These are phyloP conservation scores for Babylonia areolata DNA, from an alignment of 1,140 invertebrate genomes.

Conservation along the genomic window DNA sequence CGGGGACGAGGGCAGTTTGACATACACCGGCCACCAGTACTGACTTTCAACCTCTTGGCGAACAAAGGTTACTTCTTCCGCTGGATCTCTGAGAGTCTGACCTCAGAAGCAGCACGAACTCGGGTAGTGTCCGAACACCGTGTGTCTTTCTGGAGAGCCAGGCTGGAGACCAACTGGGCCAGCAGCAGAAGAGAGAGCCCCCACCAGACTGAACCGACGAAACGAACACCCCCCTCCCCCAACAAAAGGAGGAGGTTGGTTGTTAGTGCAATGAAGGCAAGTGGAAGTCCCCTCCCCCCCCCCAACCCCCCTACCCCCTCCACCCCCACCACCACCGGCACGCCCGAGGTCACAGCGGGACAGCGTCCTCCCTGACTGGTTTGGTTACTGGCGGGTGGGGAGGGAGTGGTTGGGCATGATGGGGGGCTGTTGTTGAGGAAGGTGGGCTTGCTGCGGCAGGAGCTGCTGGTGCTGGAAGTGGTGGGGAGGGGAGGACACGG, in stretches of 20 bases:
- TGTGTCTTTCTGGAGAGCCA: background rate
- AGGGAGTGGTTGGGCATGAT: background rate
- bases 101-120: background rate
- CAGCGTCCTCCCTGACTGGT: background rate
- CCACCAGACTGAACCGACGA: no score
- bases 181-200: background rate
- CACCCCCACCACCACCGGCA: background rate
- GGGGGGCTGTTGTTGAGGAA: conserved; percentile 6
- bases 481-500: conserved; percentile 15
- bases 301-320: background rate
- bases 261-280: background rate
- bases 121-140: background rate
- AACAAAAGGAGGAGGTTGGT: background rate
- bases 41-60: background rate
- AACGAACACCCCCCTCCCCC: background rate
- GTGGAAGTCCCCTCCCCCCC: background rate
- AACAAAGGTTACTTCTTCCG: background rate
- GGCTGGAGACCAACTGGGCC: background rate
- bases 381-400: conserved; percentile 32
- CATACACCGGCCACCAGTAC: background rate
- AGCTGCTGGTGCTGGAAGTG: conserved; percentile 15
- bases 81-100: background rate
- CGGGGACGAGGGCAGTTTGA: background rate
- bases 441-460: background rate
- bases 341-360: no score